These are phyloP conservation scores for Thymallus thymallus DNA, from an alignment of 2,113 vertebrate genomes.

Conservation along the genomic window DNA sequence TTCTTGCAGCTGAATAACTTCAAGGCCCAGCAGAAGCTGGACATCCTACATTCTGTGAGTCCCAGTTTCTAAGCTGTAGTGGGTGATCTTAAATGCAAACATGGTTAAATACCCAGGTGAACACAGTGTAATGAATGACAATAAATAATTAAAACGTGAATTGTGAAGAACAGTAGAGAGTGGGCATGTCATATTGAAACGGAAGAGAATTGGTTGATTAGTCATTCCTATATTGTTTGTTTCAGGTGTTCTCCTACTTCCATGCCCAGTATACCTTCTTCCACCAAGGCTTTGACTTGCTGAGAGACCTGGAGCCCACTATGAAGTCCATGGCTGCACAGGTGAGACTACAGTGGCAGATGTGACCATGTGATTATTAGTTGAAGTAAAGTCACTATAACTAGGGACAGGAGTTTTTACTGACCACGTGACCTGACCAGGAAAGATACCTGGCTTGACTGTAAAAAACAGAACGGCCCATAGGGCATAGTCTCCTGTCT, in stretches of 20 bases:
- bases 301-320: constrained; percentile 72
- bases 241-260: constrained; percentile 76
- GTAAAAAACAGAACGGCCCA: too few relatives aligned
- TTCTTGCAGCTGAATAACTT: constrained; percentile 73
- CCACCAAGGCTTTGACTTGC: constrained; percentile 77
- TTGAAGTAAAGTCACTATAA: neutral
- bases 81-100: too few relatives aligned
- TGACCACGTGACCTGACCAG: too few relatives aligned
- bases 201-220: neutral
- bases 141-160: neutral
- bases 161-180: neutral
- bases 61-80: neutral
- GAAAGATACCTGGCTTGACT: too few relatives aligned
- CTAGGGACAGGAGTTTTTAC: too few relatives aligned
- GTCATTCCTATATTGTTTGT: neutral
- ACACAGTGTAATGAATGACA: neutral
- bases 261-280: constrained; percentile 80
- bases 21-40: constrained; percentile 71
- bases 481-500: too few relatives aligned
- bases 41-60: constrained; percentile 76
- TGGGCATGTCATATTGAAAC: neutral
- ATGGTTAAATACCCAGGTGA: neutral
- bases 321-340: constrained; percentile 72
- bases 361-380: neutral
- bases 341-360: constrained; percentile 43